These are phyloP conservation scores for Dastarcus helophoroides DNA, from an alignment of 2,888 invertebrate genomes.

Conservation along the genomic window DNA sequence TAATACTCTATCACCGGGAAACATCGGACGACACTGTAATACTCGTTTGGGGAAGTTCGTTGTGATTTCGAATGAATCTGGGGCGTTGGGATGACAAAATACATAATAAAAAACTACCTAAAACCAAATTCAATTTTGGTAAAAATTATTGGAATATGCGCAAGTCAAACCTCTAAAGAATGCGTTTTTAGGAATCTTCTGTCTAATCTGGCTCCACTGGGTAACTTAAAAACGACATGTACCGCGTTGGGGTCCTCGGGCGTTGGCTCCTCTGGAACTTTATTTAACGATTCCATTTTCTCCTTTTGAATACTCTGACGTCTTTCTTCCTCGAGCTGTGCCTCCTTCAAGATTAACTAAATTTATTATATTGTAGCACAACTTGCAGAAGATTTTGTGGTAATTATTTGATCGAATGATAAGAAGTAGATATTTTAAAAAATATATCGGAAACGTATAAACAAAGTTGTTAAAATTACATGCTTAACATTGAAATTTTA, in stretches of 20 bases:
- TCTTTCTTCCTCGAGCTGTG: constrained; percentile 38
- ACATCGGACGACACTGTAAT: constrained; percentile 49
- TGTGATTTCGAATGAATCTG: constrained; percentile 87
- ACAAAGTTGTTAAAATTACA: no score
- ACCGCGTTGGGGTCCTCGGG: constrained; percentile 57
- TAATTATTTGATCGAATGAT: no score
- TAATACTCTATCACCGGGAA: constrained; percentile 36
- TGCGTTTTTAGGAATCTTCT: constrained; percentile 71
- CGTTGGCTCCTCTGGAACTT: constrained; percentile 67
- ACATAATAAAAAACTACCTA: constrained; percentile 92
- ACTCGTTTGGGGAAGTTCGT: constrained; percentile 90
- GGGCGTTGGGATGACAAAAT: constrained; percentile 88
- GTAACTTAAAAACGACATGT: constrained; percentile 82
- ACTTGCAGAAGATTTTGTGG: no score
- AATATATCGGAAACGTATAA: no score
- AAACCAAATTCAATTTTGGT: constrained; percentile 26
- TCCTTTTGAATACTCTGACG: constrained; percentile 48
- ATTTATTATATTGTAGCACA: no score
- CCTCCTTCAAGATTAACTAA: constrained; percentile 26
- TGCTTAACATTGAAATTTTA: no score
- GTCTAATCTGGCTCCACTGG: constrained; percentile 78
- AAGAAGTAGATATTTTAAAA: no score
- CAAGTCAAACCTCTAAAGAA: constrained; percentile 60
- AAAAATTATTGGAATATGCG: neutral
- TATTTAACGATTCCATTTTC: constrained; percentile 52